Evolutionary conservation across 2,113 vertebrate genomes (phyloP).

Genomic region (Sebastes fasciatus): DNA sequence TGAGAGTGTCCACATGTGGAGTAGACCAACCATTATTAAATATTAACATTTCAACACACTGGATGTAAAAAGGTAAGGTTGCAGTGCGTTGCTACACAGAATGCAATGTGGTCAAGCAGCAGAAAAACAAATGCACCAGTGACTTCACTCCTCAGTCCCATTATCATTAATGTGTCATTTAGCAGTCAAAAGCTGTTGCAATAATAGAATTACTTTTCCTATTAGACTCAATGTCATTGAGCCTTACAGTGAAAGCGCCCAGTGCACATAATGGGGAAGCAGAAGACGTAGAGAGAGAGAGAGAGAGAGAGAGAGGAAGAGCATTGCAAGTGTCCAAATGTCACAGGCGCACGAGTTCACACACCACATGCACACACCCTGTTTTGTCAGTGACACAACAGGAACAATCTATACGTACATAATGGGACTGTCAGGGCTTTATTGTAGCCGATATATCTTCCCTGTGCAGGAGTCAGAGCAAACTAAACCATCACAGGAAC

Average conservation of each 20-base stretch:
- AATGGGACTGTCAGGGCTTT: constrained; percentile 60
- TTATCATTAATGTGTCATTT: constrained; percentile 63
- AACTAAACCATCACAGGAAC: constrained; percentile 36
- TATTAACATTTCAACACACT: constrained; percentile 73
- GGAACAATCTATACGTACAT: constrained; percentile 49
- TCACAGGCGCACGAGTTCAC: constrained; percentile 46
- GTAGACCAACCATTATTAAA: constrained; percentile 63
- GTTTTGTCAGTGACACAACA: constrained; percentile 57
- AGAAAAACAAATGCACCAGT: constrained; percentile 49
- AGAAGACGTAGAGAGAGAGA: constrained; percentile 3
- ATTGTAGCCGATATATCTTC: constrained; percentile 26
- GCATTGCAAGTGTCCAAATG: constrained; percentile 61
- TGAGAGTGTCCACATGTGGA: constrained; percentile 71
- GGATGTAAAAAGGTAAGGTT: constrained; percentile 56
- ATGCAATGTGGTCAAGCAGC: constrained; percentile 32
- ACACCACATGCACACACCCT: constrained; percentile 70
- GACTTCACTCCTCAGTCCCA: constrained; percentile 49
- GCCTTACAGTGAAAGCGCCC: constrained; percentile 46
- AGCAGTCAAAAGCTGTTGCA: constrained; percentile 63
- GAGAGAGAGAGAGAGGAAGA: constrained; percentile 27
- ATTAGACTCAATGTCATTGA: constrained; percentile 63
- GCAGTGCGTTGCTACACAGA: constrained; percentile 33
- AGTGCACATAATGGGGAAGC: constrained; percentile 45
- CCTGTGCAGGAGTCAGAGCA: constrained; percentile 31
- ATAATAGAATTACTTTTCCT: constrained; percentile 70